phyloP scores from a whole-genome alignment of 2,113 vertebrate genomes.

The Strigops habroptila region DNA sequence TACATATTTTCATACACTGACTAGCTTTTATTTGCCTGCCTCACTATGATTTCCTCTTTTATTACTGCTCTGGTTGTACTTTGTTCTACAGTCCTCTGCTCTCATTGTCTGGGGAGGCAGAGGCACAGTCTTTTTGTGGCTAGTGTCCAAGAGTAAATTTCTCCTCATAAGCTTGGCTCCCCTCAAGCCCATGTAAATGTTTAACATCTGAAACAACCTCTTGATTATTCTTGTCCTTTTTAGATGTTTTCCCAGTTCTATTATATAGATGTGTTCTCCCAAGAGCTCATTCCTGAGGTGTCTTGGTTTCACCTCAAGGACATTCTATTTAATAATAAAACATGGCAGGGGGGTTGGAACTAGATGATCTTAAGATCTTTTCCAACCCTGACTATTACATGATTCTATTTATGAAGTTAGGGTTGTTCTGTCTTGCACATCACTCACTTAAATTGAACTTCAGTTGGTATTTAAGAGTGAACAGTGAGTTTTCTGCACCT shows the following conservation, averaged over 20 bases:
- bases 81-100: background rate
- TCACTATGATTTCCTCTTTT: background rate
- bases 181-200: background rate
- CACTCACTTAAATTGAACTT: background rate
- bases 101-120: background rate
- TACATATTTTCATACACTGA: background rate
- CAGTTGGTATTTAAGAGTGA: background rate
- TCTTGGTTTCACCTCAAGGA: background rate
- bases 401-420: background rate
- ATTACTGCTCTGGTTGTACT: background rate
- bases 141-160: background rate
- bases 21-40: background rate
- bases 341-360: background rate
- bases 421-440: background rate
- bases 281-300: background rate
- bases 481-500: background rate
- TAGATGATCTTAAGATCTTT: background rate
- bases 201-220: background rate
- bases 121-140: background rate
- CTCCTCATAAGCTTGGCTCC: background rate
- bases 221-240: background rate
- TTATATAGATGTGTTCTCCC: background rate
- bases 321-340: background rate
- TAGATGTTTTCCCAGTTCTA: background rate
- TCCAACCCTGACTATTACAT: background rate